phyloP scores from a whole-genome alignment of 2,888 invertebrate species.

The Cyrtodaria siliqua region DNA sequence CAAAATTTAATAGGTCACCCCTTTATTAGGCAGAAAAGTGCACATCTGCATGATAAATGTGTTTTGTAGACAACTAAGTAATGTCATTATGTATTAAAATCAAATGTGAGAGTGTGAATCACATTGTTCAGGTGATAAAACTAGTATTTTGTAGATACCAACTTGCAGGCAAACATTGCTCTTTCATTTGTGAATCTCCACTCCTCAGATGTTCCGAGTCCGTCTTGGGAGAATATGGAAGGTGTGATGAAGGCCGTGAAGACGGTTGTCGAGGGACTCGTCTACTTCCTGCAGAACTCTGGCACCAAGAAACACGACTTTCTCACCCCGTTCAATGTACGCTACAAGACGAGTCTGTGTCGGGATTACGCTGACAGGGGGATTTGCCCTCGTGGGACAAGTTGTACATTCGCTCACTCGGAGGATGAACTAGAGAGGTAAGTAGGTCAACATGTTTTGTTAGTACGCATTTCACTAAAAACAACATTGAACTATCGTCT shows the following conservation, averaged over 20 bases:
- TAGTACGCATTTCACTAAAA: too few relatives aligned
- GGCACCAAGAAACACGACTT: constrained; percentile 87
- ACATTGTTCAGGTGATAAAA: too few relatives aligned
- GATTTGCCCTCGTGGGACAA: constrained; percentile 94
- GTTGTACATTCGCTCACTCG: constrained; percentile 97
- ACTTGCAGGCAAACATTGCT: too few relatives aligned
- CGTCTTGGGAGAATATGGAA: constrained; percentile 85
- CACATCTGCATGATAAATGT: too few relatives aligned
- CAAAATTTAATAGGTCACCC: too few relatives aligned
- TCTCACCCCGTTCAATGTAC: constrained; percentile 87
- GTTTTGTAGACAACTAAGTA: too few relatives aligned
- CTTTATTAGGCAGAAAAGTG: too few relatives aligned
- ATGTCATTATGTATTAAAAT: too few relatives aligned
- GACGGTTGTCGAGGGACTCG: constrained; percentile 91
- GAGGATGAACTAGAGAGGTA: constrained; percentile 95
- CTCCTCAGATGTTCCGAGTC: constrained; percentile 81
- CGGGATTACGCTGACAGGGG: constrained; percentile 93
- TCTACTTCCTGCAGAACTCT: constrained; percentile 92
- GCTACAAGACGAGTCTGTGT: constrained; percentile 96
- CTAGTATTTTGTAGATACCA: too few relatives aligned
- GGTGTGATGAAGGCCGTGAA: constrained; percentile 83
- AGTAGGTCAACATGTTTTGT: constrained; percentile 8
- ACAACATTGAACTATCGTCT: too few relatives aligned
- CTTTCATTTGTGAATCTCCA: too few relatives aligned
- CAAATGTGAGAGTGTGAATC: too few relatives aligned